Percentiles rank a stretch among this genome's conserved stretches.
Conservation (phyloP, 2,797 vertebrate genomes). For the Molossus molossus region DNA sequence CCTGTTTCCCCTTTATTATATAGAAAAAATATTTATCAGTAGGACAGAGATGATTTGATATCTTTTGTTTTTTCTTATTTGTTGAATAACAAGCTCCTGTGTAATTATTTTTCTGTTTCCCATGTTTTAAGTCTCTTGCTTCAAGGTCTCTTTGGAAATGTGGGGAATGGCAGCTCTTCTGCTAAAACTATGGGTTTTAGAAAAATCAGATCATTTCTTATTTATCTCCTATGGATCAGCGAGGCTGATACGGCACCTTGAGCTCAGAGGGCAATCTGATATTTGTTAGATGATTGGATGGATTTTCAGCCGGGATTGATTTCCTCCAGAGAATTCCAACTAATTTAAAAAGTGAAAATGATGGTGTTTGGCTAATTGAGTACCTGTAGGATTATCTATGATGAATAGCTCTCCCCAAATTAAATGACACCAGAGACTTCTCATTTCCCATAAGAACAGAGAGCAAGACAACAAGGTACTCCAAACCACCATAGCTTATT, state of each 20-base stretch:
- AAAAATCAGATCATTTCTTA: background rate
- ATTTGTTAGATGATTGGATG: background rate
- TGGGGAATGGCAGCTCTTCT: background rate
- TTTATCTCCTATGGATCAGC: background rate
- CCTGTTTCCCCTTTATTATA: background rate
- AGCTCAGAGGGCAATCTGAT: background rate
- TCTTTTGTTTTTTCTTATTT: background rate
- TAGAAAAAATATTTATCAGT: background rate
- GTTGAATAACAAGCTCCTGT: background rate
- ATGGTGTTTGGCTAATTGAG: conserved; percentile 28
- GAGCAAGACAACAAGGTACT: background rate
- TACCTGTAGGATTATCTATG: background rate
- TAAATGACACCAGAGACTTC: background rate
- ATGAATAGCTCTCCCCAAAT: conserved; percentile 10
- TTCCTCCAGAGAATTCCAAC: conserved; percentile 36
- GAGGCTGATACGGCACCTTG: background rate
- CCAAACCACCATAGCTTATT: background rate
- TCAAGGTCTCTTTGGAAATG: background rate
- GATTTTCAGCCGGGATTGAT: conserved; percentile 32
- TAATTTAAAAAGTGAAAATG: conserved; percentile 55
- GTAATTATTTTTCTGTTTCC: conserved; percentile 15
- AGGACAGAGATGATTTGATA: background rate
- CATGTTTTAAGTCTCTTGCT: background rate
- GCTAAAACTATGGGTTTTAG: background rate
- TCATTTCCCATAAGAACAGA: background rate